Base-by-base conservation (phyloP, 2,888 invertebrate genomes). In the Scaptodrosophila latifasciaeformis region DNA sequence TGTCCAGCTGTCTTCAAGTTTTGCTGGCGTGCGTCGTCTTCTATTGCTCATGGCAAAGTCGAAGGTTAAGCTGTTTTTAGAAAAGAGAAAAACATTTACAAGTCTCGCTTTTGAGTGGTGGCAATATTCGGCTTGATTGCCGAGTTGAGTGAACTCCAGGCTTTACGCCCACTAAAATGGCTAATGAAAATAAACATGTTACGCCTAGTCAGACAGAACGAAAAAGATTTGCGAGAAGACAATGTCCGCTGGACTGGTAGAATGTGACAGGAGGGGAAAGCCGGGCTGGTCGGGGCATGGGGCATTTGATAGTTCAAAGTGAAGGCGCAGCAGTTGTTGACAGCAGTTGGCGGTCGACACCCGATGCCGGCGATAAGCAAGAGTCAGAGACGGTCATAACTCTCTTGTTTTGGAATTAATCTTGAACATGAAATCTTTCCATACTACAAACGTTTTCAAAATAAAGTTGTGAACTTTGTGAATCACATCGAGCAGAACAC, bases 271-370 rank as follows among this genome's bases (percentile, higher is more conserved):
- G n/a, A n/a, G n/a, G n/a, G 56, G 52, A 47, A 62, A 62, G 67
- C 15, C 71, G 71, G 54, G n/a, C n/a, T n/a, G n/a, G n/a, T n/a
- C n/a, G n/a, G n/a, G n/a, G n/a, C n/a, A n/a, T n/a, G n/a, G n/a
- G n/a, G n/a, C n/a, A n/a, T n/a, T n/a, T n/a, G n/a, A 35, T 58
- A 69, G 75, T 71, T 71, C 71, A 71, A 71, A 71, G 71, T 64
- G 49, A 60, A 55, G 68, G 65, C 62, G 65, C 65, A 56, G 39
- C 24, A 29, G 35, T 40, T 43, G 42, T 48, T 52, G 60, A 57
- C 47, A 58, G 50, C 56, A 63, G 56, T 64, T 71, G n/a, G n/a
- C n/a, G n/a, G n/a, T n/a, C n/a, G 72, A 71, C 76, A 65, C 45
- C 59, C 62, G 75, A 75, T 71, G 71, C 42, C 56, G 61, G 65